Evolutionary conservation across 2,888 invertebrate species (phyloP).

Genomic region (Argynnis bischoffii): DNA sequence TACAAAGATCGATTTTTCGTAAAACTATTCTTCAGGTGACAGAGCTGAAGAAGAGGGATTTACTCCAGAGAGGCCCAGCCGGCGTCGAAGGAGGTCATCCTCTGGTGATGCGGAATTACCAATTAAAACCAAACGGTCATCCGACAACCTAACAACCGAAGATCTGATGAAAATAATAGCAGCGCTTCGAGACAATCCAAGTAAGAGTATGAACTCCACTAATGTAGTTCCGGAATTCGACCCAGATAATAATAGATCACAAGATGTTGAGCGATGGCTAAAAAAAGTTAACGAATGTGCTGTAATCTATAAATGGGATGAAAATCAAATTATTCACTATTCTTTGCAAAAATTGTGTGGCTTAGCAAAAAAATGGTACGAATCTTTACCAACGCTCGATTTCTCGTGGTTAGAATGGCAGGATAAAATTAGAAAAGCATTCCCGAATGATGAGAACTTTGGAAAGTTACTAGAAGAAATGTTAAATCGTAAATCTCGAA

Average conservation of each 20-base stretch:
- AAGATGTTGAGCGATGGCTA: constrained; percentile 36
- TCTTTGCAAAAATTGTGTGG: constrained; percentile 39
- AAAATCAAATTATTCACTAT: constrained; percentile 35
- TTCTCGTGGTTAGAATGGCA: constrained; percentile 42
- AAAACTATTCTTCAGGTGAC: too few relatives aligned
- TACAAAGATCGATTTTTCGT: too few relatives aligned
- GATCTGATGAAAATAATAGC: too few relatives aligned
- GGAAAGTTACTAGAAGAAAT: constrained; percentile 39
- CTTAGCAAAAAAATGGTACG: constrained; percentile 42
- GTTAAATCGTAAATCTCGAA: constrained; percentile 25
- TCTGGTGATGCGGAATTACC: too few relatives aligned
- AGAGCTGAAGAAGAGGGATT: too few relatives aligned
- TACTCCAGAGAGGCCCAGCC: too few relatives aligned
- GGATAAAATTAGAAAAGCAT: constrained; percentile 35
- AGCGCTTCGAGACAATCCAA: too few relatives aligned
- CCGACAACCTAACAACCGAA: too few relatives aligned
- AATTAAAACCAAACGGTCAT: too few relatives aligned
- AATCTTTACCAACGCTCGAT: constrained; percentile 32
- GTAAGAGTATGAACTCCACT: not conserved
- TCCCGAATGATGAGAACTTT: constrained; percentile 40
- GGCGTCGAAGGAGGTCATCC: too few relatives aligned
- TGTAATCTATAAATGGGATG: constrained; percentile 35
- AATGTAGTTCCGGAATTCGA: constrained; percentile 36
- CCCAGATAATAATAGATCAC: constrained; percentile 27
- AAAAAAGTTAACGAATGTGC: constrained; percentile 41